These are phyloP conservation scores for Ceratosolen solmsi DNA, from an alignment of 1,140 invertebrate genomes.

Conservation along the genomic window DNA sequence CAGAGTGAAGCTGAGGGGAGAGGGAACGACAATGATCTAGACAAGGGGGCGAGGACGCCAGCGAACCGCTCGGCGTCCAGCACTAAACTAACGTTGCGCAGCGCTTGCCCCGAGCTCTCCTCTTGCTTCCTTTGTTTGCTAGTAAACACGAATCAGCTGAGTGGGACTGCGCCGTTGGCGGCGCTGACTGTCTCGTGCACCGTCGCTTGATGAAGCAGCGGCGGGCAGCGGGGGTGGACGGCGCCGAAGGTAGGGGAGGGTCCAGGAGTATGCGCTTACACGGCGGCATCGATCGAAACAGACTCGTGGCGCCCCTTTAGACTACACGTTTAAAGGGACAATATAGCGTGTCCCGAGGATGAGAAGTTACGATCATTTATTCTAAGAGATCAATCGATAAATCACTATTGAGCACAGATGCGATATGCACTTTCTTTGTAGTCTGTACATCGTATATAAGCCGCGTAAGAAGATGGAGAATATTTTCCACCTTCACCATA, in stretches of 20 bases:
- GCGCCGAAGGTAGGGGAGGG: neutral
- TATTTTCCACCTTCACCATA: no score
- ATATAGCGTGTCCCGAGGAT: no score
- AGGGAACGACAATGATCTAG: no score
- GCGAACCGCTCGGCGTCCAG: conserved; percentile 61
- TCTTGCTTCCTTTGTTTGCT: conserved; percentile 63
- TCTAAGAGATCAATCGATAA: conserved; percentile 7
- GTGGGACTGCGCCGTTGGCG: conserved; percentile 47
- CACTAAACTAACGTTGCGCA: conserved; percentile 58
- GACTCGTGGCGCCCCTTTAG: neutral
- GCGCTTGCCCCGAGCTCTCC: neutral
- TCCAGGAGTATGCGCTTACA: no score
- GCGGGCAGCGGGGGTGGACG: neutral
- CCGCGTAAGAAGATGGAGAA: no score
- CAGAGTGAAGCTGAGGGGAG: neutral
- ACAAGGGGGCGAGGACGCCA: neutral
- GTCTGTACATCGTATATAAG: no score
- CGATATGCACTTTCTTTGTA: no score
- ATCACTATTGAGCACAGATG: no score
- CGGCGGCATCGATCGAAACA: neutral
- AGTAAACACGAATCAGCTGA: conserved; percentile 71
- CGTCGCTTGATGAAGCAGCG: neutral
- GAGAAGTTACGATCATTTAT: no score
- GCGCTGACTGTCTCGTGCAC: neutral
- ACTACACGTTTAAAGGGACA: neutral